phyloP scores from a whole-genome alignment of 1,140 invertebrate genomes.

The Camponotus floridanus region DNA sequence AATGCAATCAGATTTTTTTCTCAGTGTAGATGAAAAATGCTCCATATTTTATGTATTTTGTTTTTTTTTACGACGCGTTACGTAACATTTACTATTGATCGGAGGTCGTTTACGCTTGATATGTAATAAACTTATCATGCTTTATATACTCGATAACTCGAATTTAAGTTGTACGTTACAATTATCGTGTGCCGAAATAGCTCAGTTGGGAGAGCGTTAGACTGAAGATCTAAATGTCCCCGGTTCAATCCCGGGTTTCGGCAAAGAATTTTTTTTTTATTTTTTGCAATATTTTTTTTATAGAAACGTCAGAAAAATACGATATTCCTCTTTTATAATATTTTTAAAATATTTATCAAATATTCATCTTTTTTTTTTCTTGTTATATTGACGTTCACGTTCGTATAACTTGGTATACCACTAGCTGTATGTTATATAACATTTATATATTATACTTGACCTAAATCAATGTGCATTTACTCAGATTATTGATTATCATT shows the following conservation, averaged over 20 bases:
- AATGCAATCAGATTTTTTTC: too few relatives aligned
- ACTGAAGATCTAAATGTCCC: slow-evolving; percentile 64
- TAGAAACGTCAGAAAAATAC: not conserved
- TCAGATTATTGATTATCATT: not conserved
- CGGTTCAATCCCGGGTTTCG: slow-evolving; percentile 64
- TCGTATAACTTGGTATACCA: slow-evolving; percentile 1
- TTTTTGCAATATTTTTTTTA: not conserved
- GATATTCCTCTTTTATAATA: not conserved
- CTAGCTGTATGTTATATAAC: too few relatives aligned
- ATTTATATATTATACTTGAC: not conserved
- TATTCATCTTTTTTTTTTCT: not conserved
- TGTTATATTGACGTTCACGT: not conserved
- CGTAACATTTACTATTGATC: slow-evolving; percentile 54
- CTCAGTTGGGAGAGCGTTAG: slow-evolving; percentile 67
- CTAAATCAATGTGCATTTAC: not conserved
- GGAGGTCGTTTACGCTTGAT: slow-evolving; percentile 49
- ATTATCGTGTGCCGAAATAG: slow-evolving; percentile 51
- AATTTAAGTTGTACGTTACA: not conserved
- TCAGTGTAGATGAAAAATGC: not conserved
- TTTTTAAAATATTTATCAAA: not conserved
- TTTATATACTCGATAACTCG: slow-evolving; percentile 20
- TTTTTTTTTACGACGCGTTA: not conserved
- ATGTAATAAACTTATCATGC: slow-evolving; percentile 26
- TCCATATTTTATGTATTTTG: too few relatives aligned
- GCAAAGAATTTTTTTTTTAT: not conserved